Evolutionary conservation across 2,797 vertebrate genomes (phyloP).

Genomic region (Epinephelus coioides): DNA sequence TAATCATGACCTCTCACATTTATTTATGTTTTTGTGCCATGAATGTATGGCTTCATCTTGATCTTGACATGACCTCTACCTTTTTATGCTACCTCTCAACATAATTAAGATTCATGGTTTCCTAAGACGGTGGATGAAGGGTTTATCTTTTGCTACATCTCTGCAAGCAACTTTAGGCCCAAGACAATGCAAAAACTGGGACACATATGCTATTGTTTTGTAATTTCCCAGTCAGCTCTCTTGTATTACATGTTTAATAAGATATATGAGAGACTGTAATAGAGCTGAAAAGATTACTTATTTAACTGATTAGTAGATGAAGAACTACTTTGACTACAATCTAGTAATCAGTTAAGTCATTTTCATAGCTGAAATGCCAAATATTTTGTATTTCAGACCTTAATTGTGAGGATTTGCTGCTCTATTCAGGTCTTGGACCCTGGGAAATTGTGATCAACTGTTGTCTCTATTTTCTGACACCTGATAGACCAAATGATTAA

Average conservation of each 20-base stretch:
- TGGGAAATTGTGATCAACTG: not conserved
- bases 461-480: not conserved
- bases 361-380: not conserved
- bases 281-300: not conserved
- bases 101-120: not conserved
- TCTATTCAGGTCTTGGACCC: not conserved
- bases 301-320: not conserved
- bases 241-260: slow-evolving; percentile 15
- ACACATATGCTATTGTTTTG: slow-evolving; percentile 41
- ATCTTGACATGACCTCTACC: not conserved
- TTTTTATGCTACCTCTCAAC: not conserved
- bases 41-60: not conserved
- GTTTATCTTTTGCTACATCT: slow-evolving; percentile 18
- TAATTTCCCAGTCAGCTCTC: slow-evolving; percentile 16
- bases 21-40: not conserved
- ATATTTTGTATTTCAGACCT: not conserved
- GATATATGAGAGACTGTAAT: not conserved
- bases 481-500: not conserved
- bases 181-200: not conserved
- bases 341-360: not conserved
- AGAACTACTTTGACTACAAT: not conserved
- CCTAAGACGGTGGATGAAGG: not conserved
- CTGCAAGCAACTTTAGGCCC: slow-evolving; percentile 22
- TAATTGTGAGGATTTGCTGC: not conserved
- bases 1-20: no score